phyloP scores from a whole-genome alignment of 1,140 invertebrate species.

The Protaetia brevitarsis region DNA sequence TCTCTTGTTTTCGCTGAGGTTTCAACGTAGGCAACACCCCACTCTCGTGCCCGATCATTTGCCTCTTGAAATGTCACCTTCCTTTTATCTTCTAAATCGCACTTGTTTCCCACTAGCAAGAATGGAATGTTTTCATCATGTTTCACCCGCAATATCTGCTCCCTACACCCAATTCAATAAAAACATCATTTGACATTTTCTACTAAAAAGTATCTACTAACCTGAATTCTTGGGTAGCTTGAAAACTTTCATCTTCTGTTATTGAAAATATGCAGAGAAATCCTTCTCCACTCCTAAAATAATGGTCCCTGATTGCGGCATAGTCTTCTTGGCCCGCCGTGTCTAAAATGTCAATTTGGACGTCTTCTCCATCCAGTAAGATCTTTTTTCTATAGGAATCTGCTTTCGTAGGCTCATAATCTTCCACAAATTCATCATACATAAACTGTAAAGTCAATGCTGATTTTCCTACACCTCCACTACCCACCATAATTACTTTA shows the following conservation, averaged over 20 bases:
- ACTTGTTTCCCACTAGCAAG: no score
- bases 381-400: constrained; percentile 99
- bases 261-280: constrained; percentile 99
- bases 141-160: constrained; percentile 98
- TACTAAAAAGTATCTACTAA: constrained; percentile 52
- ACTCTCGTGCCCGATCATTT: constrained; percentile 89
- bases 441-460: no score
- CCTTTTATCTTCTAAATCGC: no score
- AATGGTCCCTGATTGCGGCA: constrained; percentile 99
- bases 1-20: constrained; percentile 99
- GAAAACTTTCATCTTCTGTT: no score
- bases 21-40: constrained; percentile 98
- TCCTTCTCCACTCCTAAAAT: constrained; percentile 98
- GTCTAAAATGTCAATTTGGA: no score
- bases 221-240: constrained; percentile 99
- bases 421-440: constrained; percentile 99
- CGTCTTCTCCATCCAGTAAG: constrained; percentile 95
- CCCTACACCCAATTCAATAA: constrained; percentile 60
- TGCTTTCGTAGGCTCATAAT: constrained; percentile 99
- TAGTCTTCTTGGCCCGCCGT: no score
- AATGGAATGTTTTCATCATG: constrained; percentile 99
- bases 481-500: no score
- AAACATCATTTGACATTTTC: background rate
- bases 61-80: no score
- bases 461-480: no score